These are phyloP conservation scores for Globicephala melas DNA, from an alignment of 2,113 vertebrate species.

Conservation along the genomic window DNA sequence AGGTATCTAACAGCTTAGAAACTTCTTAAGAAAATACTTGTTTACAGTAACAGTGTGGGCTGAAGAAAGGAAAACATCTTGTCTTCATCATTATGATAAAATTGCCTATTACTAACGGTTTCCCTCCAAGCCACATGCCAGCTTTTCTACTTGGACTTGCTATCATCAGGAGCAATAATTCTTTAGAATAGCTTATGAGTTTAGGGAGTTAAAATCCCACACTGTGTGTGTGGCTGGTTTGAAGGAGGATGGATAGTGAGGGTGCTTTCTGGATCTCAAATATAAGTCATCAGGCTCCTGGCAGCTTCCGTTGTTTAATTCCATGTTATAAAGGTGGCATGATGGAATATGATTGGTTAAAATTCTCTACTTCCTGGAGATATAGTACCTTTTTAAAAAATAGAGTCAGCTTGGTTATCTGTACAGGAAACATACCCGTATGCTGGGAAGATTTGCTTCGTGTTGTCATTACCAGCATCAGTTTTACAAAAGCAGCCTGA, in stretches of 20 bases:
- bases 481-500: neutral
- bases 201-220: conserved; percentile 51
- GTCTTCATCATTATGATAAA: neutral
- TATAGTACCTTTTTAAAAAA: neutral
- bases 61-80: too few species aligned
- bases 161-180: conserved; percentile 65
- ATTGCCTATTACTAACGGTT: conserved; percentile 28
- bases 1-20: neutral
- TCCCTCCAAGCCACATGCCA: conserved; percentile 50
- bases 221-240: neutral
- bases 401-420: conserved; percentile 48
- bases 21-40: neutral
- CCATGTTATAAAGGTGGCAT: conserved; percentile 19
- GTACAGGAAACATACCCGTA: neutral
- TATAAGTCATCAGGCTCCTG: neutral
- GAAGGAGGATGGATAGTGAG: neutral
- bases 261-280: neutral
- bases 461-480: neutral
- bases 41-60: neutral
- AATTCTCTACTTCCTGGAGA: conserved; percentile 45
- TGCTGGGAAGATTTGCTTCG: neutral
- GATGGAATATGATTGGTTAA: conserved; percentile 48
- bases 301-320: conserved; percentile 50
- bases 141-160: conserved; percentile 56
- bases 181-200: conserved; percentile 61